Percentiles rank a stretch among this genome's conserved stretches.
Conservation (phyloP, 2,113 vertebrate genomes). For the Bos taurus region DNA sequence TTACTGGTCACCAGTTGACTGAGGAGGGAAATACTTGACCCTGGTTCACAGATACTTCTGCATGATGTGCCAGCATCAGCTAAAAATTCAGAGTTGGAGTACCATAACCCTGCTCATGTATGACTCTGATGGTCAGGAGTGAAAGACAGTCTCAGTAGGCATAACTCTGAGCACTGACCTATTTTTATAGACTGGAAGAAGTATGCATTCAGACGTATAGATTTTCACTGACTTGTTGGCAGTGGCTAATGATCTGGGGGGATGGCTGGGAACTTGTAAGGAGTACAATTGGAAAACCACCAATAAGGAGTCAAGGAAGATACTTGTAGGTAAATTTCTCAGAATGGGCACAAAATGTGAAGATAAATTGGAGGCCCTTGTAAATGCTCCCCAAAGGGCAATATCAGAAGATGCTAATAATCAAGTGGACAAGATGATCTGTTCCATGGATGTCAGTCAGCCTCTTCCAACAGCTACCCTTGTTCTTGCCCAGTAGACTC, state of each 20-base stretch:
- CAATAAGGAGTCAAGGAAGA: background rate
- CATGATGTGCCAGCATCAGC: background rate
- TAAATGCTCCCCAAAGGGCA: background rate
- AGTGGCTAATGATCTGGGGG: background rate
- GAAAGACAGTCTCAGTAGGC: background rate
- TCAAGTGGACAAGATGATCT: background rate
- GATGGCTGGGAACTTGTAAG: background rate
- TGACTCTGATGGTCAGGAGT: background rate
- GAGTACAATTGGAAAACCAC: background rate
- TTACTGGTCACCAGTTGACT: background rate
- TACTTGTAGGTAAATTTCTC: background rate
- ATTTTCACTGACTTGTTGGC: background rate
- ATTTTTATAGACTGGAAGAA: background rate
- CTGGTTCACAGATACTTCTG: background rate
- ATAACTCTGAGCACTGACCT: background rate
- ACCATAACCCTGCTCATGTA: background rate
- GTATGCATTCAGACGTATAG: background rate
- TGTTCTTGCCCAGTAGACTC: background rate
- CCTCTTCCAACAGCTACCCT: background rate
- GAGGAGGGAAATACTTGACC: background rate
- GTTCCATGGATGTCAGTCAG: background rate
- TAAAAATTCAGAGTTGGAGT: background rate
- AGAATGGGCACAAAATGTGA: background rate
- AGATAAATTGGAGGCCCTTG: background rate
- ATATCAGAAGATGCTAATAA: background rate